phyloP scores from a whole-genome alignment of 2,113 vertebrate species.

The Nicator chloris region DNA sequence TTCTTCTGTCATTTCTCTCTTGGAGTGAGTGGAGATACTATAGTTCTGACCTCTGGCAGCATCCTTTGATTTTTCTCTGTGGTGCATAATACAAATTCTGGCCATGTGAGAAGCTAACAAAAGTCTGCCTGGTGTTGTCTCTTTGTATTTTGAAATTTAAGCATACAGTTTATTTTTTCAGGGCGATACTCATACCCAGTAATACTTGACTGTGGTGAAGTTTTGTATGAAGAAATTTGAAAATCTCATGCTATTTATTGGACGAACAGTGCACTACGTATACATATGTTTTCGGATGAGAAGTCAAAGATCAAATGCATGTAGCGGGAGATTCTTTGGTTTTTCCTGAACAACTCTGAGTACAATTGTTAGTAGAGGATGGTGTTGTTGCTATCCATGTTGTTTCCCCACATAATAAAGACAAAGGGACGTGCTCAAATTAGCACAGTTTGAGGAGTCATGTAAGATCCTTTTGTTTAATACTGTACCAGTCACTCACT shows the following conservation, averaged over 20 bases:
- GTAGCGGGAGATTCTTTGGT: accelerated
- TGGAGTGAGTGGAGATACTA: neutral
- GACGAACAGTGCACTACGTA: neutral
- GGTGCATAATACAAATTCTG: neutral
- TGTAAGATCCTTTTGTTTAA: neutral
- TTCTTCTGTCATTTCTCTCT: neutral
- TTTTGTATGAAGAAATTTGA: neutral
- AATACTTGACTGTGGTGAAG: neutral
- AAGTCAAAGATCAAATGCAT: neutral
- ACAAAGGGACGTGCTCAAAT: neutral
- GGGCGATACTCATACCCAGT: neutral
- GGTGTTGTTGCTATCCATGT: accelerated
- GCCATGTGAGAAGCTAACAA: neutral
- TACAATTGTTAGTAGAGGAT: neutral
- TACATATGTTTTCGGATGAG: neutral
- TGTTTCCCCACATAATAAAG: neutral
- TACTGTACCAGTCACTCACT: neutral
- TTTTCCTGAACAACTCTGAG: neutral
- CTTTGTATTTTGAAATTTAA: neutral
- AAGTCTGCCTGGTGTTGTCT: neutral
- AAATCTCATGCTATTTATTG: neutral
- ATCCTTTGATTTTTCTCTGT: neutral
- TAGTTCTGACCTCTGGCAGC: neutral
- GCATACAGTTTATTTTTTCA: neutral
- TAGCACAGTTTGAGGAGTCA: neutral